These are phyloP conservation scores for Helobdella robusta DNA, from an alignment of 2,888 invertebrate genomes.

Conservation along the genomic window DNA sequence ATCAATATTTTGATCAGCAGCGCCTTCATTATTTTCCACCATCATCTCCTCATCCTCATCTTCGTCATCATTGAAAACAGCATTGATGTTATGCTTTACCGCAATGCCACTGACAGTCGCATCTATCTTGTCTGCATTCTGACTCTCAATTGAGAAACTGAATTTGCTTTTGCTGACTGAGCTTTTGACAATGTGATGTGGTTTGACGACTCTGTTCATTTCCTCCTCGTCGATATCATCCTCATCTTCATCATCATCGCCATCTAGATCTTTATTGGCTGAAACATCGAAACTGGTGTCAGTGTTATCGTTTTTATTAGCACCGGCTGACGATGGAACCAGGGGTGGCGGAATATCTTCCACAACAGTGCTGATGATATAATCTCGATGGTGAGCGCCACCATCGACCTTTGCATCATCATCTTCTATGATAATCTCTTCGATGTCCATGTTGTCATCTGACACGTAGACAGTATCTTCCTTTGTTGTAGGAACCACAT, in stretches of 20 bases:
- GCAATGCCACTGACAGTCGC: background rate
- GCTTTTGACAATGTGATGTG: no score
- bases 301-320: background rate
- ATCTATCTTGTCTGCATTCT: background rate
- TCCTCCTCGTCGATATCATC: background rate
- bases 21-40: background rate
- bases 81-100: no score
- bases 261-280: background rate
- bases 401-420: background rate
- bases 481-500: background rate
- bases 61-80: background rate
- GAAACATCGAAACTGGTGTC: background rate
- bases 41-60: background rate
- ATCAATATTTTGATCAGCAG: background rate
- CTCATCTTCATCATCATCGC: background rate
- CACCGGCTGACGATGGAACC: no score
- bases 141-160: background rate
- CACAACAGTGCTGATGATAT: no score
- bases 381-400: background rate
- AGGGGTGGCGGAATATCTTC: no score
- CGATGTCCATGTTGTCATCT: background rate
- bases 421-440: background rate
- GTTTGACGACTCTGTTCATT: no score
- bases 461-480: background rate
- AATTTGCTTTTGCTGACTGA: background rate